Percentiles rank a stretch among this genome's conserved stretches.
Evolutionary conservation across 1,140 invertebrate species (phyloP).

Genomic region (Macrocentrus cingulum): DNA sequence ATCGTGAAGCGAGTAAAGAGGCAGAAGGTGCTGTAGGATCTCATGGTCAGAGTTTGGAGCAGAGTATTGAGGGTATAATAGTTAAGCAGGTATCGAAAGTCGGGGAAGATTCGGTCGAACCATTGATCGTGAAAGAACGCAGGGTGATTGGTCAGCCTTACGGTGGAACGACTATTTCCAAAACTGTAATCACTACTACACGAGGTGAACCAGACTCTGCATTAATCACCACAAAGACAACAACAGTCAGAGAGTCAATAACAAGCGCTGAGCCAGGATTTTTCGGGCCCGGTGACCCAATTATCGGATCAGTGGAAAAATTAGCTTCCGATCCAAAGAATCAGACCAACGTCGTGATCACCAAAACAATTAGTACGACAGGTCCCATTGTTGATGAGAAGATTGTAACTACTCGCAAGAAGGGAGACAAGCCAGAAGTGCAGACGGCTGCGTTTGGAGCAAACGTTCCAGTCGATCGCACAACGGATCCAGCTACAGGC

Average conservation of each 20-base stretch:
- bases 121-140: slow-evolving; percentile 37
- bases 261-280: slow-evolving; percentile 31
- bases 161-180: slow-evolving; percentile 30
- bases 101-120: slow-evolving; percentile 35
- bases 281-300: slow-evolving; percentile 24
- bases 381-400: slow-evolving; percentile 25
- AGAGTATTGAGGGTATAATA: slow-evolving; percentile 21
- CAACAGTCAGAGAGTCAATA: slow-evolving; percentile 34
- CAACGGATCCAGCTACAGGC: slow-evolving; percentile 22
- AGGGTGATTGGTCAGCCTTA: slow-evolving; percentile 34
- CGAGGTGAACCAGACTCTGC: slow-evolving; percentile 30
- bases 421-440: slow-evolving; percentile 26
- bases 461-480: slow-evolving; percentile 29
- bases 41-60: slow-evolving; percentile 17
- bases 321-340: background rate
- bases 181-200: slow-evolving; percentile 35
- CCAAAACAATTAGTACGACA: slow-evolving; percentile 24
- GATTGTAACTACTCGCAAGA: slow-evolving; percentile 14
- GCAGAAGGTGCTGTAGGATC: slow-evolving; percentile 49
- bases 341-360: slow-evolving; percentile 19
- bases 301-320: slow-evolving; percentile 18
- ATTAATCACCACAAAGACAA: slow-evolving; percentile 36
- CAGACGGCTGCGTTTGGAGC: slow-evolving; percentile 30
- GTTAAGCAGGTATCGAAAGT: slow-evolving; percentile 10
- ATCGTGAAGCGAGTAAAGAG: slow-evolving; percentile 53